Base-by-base conservation (phyloP, 2,888 invertebrate species). In the Eugnorisma glareosa region DNA sequence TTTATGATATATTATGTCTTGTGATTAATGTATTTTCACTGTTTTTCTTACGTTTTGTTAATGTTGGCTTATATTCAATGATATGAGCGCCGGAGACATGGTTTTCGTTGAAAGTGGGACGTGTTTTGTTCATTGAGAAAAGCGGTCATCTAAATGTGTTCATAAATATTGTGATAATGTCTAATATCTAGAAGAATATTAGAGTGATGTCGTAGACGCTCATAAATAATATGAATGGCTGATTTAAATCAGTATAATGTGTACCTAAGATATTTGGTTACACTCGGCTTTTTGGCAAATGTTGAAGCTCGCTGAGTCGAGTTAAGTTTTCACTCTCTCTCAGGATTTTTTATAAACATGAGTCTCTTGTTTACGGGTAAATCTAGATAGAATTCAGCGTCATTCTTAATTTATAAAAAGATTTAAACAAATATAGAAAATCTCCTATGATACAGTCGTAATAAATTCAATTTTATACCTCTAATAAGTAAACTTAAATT, bases 1-100 rank as follows among this genome's bases (percentile, higher is more conserved):
- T 91, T 82, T 92, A 93, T 95, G 94, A 96, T 95, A 95, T 95
- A 96, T 95, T 93, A 91, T 86, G 91, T 92, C 90, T 88, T 88
- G 92, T 94, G 94, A 95, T 95, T 94, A 93, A 95, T 95, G 93
- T 90, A 83, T 91, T 93, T 92, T 91, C 89, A 91, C 93, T 92
- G 93, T 93, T 94, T 94, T 92, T 91, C 88, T 93, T 93, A 88
- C 91, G 91, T 93, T 92, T 91, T 92, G 90, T 92, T 93, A 93
- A 93, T 91, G 91, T 93, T 94, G 93, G 94, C 92, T 89, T 91
- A 88, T 90, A 92, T 93, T 94, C 92, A 91, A 94, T 92, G 90
- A 86, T 88, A 82, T 75, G 61, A 73, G 83, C 79, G 86, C 83
- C 75, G 74, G 79, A 74, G 67, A 67, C 67, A 67, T 54, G 51